phyloP scores from a whole-genome alignment of 2,888 invertebrate species.

The Nudaria mundana region DNA sequence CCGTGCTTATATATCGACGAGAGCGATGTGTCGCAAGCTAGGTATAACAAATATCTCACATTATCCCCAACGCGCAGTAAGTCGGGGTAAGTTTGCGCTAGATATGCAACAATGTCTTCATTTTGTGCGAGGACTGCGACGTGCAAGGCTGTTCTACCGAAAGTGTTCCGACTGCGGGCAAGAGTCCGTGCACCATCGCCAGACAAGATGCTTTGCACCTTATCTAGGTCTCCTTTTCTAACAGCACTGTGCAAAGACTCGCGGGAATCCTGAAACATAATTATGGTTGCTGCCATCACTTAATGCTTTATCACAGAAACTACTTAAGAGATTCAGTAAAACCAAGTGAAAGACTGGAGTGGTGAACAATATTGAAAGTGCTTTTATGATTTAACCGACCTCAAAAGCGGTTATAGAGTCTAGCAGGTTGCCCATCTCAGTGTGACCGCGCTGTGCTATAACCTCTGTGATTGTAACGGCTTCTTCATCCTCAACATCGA shows the following conservation, averaged over 20 bases:
- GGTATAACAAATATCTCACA: slow-evolving; percentile 83
- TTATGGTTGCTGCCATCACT: too few relatives aligned
- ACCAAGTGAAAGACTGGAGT: too few relatives aligned
- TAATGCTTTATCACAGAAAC: too few relatives aligned
- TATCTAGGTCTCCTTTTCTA: slow-evolving; percentile 79
- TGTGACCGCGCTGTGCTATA: slow-evolving; percentile 84
- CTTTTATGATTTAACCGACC: slow-evolving; percentile 63
- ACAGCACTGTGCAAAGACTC: slow-evolving; percentile 89
- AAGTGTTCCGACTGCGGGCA: slow-evolving; percentile 81
- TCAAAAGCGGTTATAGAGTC: slow-evolving; percentile 88
- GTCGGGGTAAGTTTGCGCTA: slow-evolving; percentile 87
- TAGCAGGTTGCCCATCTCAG: slow-evolving; percentile 85
- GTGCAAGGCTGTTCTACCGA: slow-evolving; percentile 90
- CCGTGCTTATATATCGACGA: too few relatives aligned
- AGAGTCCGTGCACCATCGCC: slow-evolving; percentile 69
- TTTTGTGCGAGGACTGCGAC: slow-evolving; percentile 92
- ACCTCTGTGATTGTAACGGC: slow-evolving; percentile 86
- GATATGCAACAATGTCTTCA: slow-evolving; percentile 88
- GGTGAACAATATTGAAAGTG: background rate
- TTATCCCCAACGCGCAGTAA: slow-evolving; percentile 91
- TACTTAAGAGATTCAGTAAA: too few relatives aligned
- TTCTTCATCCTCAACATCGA: slow-evolving; percentile 88
- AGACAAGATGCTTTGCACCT: slow-evolving; percentile 80
- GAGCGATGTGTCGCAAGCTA: too few relatives aligned
- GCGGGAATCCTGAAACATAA: slow-evolving; percentile 83